Evolutionary conservation across 2,797 vertebrate genomes (phyloP), one percentile per base, ranked within the genome.

Genomic region (Epinephelus coioides): DNA sequence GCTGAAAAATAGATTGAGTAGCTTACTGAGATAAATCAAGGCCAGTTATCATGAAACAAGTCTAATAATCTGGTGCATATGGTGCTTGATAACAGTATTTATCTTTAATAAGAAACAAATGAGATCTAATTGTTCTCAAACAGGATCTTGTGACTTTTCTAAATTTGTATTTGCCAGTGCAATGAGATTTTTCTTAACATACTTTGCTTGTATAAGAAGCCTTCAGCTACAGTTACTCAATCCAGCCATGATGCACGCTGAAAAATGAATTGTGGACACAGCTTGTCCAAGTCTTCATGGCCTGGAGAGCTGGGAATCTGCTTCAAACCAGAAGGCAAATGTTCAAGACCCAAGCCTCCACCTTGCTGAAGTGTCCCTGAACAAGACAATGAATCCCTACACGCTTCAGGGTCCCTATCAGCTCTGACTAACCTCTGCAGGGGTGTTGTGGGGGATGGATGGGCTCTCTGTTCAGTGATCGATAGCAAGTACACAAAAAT

Each of bases 41-140:
- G 44, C 60, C 79, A 76, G 79, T 81, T 84, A 83, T 80, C 46
- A 76, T 79, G 44, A 82, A 76, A 74, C 46, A 78, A 77, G 51
- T 79, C 38, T 53, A 69, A 76, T 79, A 69, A 82, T 76, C 38
- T 71, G 47, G 69, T 76, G 23, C 66, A 72, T 73, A 75, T 76
- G 49, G 25, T 51, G 66, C 50, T 76, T 65, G 67, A 81, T 79
- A 83, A 79, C 60, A 69, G 27, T 74, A 75, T 66, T 81, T 73
- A 54, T 70, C 54, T 76, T 68, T 65, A 71, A 83, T 76, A 40
- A 34, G 9, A 73, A 81, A 71, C 34, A 74, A 69, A 83, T 38
- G 4, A 77, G 40, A 53, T 59, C 54, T 27, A 66, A 76, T 76
- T 50, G 11, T 49, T 84, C 15, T 34, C 25, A 60, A 67, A 69